Evolutionary conservation across 2,113 vertebrate species (phyloP).

Genomic region (Pomatorhinus ruficollis): DNA sequence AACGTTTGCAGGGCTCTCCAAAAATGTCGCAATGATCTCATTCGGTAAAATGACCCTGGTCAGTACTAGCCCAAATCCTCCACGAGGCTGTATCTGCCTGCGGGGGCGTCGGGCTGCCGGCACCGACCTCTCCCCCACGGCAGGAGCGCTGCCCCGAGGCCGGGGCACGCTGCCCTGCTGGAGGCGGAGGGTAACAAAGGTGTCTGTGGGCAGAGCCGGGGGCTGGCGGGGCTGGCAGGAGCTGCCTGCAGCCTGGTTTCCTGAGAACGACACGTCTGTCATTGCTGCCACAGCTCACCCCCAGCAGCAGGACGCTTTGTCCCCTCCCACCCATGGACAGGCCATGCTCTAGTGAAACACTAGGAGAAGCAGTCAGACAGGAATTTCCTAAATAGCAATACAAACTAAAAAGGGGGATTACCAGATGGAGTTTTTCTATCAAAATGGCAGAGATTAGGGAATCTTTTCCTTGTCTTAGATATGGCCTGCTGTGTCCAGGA

Average conservation of each 20-base stretch:
- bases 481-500: background rate
- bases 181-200: fast-evolving
- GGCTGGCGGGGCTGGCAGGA: background rate
- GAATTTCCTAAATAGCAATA: background rate
- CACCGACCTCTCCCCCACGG: background rate
- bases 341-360: background rate
- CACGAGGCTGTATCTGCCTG: fast-evolving
- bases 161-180: fast-evolving
- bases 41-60: background rate
- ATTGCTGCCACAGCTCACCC: fast-evolving
- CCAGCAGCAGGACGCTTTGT: background rate
- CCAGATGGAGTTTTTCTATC: background rate
- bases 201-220: background rate
- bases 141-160: background rate
- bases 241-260: background rate
- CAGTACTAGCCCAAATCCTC: background rate
- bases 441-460: background rate
- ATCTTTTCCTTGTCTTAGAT: background rate
- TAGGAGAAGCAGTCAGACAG: background rate
- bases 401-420: background rate
- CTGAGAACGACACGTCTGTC: fast-evolving
- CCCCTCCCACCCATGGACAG: background rate
- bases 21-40: background rate
- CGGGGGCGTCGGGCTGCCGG: fast-evolving
- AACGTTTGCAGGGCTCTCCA: background rate